A percentile compares a stretch with the other conserved stretches of the same genome.
These are phyloP conservation scores for Subacronicta megacephala DNA, from an alignment of 2,888 invertebrate species.

Conservation along the genomic window DNA sequence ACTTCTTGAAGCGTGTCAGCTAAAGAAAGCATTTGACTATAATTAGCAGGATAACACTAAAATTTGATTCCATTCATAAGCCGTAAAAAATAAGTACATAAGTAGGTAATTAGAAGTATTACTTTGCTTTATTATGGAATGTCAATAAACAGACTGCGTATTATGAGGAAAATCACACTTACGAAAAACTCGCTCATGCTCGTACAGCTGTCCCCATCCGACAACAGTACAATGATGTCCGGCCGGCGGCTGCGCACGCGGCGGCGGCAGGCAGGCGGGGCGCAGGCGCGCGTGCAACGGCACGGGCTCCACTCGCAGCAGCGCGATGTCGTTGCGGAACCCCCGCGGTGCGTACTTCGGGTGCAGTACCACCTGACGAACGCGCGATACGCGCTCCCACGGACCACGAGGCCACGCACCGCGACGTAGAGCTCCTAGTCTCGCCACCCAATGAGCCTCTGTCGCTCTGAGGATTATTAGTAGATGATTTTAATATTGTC, in stretches of 20 bases:
- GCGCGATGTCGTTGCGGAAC: slow-evolving; percentile 94
- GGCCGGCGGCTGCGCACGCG: slow-evolving; percentile 89
- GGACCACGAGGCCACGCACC: slow-evolving; percentile 93
- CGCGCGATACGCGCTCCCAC: slow-evolving; percentile 92
- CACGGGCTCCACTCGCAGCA: slow-evolving; percentile 91
- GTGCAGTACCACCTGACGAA: slow-evolving; percentile 92
- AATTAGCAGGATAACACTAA: no score
- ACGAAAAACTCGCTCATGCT: slow-evolving; percentile 95
- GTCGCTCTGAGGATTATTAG: slow-evolving; percentile 90
- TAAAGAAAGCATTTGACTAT: no score
- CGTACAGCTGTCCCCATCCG: slow-evolving; percentile 95
- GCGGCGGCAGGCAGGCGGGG: slow-evolving; percentile 89
- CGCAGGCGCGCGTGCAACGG: slow-evolving; percentile 86
- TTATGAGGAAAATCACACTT: slow-evolving; percentile 74
- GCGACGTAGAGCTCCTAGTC: slow-evolving; percentile 93
- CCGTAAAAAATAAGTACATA: no score
- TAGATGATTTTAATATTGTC: no score
- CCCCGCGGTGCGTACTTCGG: slow-evolving; percentile 93
- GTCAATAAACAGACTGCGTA: no score
- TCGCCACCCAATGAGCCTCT: slow-evolving; percentile 94
- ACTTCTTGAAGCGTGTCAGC: slow-evolving; percentile 96
- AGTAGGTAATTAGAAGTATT: no score
- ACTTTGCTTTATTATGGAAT: no score
- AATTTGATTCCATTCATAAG: no score
- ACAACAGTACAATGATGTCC: slow-evolving; percentile 93